phyloP scores from a whole-genome alignment of 92 coral and sea anemone species.

The Zoanthus gigantus region DNA sequence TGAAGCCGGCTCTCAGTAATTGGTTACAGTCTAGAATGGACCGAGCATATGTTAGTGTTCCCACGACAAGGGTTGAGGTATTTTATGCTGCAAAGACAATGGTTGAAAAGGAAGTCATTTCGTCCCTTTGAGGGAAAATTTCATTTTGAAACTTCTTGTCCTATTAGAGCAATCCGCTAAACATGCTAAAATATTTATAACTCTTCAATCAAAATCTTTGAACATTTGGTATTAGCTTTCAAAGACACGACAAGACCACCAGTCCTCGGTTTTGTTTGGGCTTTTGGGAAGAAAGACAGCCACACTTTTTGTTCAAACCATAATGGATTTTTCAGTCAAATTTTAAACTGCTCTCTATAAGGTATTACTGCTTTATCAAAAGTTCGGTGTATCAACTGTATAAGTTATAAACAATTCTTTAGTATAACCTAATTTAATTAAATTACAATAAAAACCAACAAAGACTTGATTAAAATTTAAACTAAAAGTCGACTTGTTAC shows the following conservation, averaged over 20 bases:
- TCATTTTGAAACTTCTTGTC: conserved; percentile 30
- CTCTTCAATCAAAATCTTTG: conserved; percentile 19
- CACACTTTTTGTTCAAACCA: background rate
- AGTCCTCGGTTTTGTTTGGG: background rate
- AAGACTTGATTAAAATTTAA: conserved; percentile 42
- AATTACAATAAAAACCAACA: conserved; percentile 48
- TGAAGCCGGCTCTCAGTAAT: conserved; percentile 38
- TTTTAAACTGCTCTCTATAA: background rate
- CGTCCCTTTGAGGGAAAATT: conserved; percentile 25
- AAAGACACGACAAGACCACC: background rate
- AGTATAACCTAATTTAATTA: conserved; percentile 46
- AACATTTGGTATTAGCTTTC: background rate
- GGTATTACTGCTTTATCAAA: conserved; percentile 7
- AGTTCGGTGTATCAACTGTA: conserved; percentile 40
- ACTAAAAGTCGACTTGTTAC: conserved; percentile 20
- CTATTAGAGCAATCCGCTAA: conserved; percentile 54
- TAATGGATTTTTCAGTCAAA: background rate
- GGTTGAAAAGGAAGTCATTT: conserved; percentile 43
- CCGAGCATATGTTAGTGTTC: conserved; percentile 4
- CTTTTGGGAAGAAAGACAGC: background rate
- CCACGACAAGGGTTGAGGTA: conserved; percentile 32
- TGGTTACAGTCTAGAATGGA: conserved; percentile 19
- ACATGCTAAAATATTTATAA: conserved; percentile 46
- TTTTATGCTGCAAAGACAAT: conserved; percentile 27
- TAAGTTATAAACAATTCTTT: conserved; percentile 51